Evolutionary conservation across 2,797 vertebrate genomes (phyloP).

Genomic region (Spea hammondii): DNA sequence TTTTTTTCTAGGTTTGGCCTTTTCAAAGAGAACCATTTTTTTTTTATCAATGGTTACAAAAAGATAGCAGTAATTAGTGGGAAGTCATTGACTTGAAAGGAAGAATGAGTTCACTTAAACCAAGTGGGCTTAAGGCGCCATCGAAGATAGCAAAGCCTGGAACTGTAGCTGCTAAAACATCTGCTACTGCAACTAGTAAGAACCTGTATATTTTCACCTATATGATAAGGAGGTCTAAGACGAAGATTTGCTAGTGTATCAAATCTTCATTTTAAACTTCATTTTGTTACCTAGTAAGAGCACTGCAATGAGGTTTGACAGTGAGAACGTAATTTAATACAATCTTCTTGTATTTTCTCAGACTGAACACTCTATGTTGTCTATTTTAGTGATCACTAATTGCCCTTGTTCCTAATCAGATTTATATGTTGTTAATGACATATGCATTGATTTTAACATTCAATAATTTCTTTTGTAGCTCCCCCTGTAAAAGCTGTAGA

Average conservation of each 20-base stretch:
- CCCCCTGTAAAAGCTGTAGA: constrained; percentile 74
- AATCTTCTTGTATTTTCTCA: too few species aligned
- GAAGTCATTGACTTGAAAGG: constrained; percentile 60
- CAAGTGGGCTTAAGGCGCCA: constrained; percentile 90
- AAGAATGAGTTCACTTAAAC: constrained; percentile 82
- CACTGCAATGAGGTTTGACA: too few species aligned
- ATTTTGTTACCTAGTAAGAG: neutral
- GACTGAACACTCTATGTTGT: too few species aligned
- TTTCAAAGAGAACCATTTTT: neutral
- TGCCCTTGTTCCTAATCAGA: too few species aligned
- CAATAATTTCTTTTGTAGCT: constrained; percentile 58
- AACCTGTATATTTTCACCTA: neutral
- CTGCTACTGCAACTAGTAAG: constrained; percentile 69
- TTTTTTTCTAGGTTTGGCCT: constrained; percentile 2
- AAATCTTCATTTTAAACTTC: too few species aligned
- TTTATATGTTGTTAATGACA: too few species aligned
- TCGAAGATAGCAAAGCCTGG: constrained; percentile 85
- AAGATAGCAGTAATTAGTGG: constrained; percentile 64
- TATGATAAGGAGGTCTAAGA: too few species aligned
- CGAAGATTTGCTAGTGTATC: too few species aligned
- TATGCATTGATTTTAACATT: too few species aligned
- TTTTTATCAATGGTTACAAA: constrained; percentile 77
- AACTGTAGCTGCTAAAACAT: constrained; percentile 68
- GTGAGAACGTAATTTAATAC: too few species aligned
- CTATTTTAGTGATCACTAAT: too few species aligned